A percentile compares a stretch with the other conserved stretches of the same genome.
Conservation (phyloP, 2,113 vertebrate species). For the Lampris megalopsis region DNA sequence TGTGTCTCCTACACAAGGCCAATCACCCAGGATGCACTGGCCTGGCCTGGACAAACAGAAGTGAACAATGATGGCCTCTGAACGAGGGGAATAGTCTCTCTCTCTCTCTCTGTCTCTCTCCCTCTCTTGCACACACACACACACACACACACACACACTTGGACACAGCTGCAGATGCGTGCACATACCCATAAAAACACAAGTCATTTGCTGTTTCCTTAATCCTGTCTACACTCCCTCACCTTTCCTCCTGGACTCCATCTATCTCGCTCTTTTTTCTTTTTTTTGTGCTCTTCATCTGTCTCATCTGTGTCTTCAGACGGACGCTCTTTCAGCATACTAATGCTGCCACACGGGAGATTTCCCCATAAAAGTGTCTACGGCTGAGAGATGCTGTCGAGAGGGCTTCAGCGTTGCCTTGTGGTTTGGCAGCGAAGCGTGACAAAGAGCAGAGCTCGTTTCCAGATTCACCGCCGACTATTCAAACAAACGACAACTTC, state of each 20-base stretch:
- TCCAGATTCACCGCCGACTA: background rate
- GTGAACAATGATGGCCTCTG: background rate
- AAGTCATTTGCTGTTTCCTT: background rate
- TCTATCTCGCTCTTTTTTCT: background rate
- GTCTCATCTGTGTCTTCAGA: constrained; percentile 8
- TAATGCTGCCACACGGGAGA: constrained; percentile 18
- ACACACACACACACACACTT: background rate
- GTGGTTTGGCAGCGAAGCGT: background rate
- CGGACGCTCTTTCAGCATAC: constrained; percentile 38
- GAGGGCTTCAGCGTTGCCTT: background rate
- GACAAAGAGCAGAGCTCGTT: background rate
- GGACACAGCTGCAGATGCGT: background rate
- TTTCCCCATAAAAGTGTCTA: constrained; percentile 20
- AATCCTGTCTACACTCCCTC: constrained; percentile 3
- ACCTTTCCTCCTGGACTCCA: background rate
- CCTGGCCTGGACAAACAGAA: background rate
- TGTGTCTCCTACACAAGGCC: background rate
- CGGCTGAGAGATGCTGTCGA: background rate
- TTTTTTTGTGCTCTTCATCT: background rate
- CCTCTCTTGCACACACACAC: background rate
- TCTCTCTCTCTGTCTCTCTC: background rate
- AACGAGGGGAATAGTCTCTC: background rate
- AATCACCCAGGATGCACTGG: background rate
- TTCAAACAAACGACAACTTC: no score
- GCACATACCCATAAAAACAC: constrained; percentile 4